Percentiles rank a stretch among this genome's conserved stretches.
Conservation (phyloP, 2,797 vertebrate genomes). For the Gymnoscopelus microlampas region DNA sequence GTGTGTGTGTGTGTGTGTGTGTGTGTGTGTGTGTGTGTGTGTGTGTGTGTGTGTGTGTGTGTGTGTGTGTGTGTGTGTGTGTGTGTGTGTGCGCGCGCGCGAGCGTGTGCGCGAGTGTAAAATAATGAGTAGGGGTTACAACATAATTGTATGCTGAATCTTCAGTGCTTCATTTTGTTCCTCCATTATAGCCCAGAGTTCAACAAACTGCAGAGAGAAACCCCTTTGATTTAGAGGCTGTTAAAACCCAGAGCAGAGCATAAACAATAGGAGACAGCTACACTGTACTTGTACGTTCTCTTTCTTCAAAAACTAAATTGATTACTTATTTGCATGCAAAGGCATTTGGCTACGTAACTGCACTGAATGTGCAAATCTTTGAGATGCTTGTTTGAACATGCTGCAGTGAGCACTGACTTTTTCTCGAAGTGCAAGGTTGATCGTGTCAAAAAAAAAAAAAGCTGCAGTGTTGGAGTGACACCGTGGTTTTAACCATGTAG, state of each 20-base stretch:
- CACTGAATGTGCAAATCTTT: conserved; percentile 61
- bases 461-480: conserved; percentile 53
- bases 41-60: conserved; percentile 11
- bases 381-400: conserved; percentile 58
- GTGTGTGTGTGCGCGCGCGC: conserved; percentile 10
- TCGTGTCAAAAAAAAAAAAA: conserved; percentile 67
- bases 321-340: conserved; percentile 67
- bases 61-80: not conserved
- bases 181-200: conserved; percentile 64
- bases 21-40: not conserved
- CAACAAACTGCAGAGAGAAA: conserved; percentile 55
- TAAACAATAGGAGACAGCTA: conserved; percentile 69
- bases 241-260: conserved; percentile 64
- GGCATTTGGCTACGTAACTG: conserved; percentile 57
- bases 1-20: not conserved
- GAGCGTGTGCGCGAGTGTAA: conserved; percentile 35
- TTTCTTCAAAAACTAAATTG: conserved; percentile 64
- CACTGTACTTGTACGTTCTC: conserved; percentile 50
- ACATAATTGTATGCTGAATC: conserved; percentile 64
- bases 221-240: conserved; percentile 71
- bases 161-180: conserved; percentile 67
- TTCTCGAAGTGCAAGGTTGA: conserved; percentile 58
- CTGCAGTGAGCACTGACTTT: conserved; percentile 43
- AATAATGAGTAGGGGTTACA: conserved; percentile 73
- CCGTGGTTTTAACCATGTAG: conserved; percentile 37